Evolutionary conservation across 2,888 invertebrate species (phyloP), one percentile per base, ranked within the genome.

Genomic region (Leptopterna dolabrata): DNA sequence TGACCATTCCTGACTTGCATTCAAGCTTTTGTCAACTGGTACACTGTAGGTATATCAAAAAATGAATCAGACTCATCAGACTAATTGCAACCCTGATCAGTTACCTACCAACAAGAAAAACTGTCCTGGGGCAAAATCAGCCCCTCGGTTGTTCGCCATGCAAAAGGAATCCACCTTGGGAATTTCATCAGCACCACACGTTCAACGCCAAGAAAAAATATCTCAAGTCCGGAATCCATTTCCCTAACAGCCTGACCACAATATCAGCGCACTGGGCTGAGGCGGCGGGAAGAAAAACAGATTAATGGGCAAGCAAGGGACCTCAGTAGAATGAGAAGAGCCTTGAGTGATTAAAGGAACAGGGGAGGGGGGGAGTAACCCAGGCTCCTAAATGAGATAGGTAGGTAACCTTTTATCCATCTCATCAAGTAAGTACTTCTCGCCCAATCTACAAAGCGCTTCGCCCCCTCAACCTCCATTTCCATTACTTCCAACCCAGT

Each of bases 371-470:
- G 24, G 16, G 80, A 43, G 71, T 30, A 71, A 24, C n/a, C 45
- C 19, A 19, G 45, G 45, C 41, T 47, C 45, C 85, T 76, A 85
- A 85, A 85, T 85, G 85, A 85, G 85, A 85, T 85, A 85, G 85
- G 85, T 85, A 85, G 85, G 85, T 85, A 85, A 85, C 85, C 85
- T 85, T 85, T 85, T 85, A 85, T 85, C 73, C 85, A 85, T 85
- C 85, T 85, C 85, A 85, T 85, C 85, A 85, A 85, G 85, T 85
- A 85, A 85, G 85, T 85, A 85, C 85, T 85, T 85, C 85, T 85
- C 85, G 85, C 86, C 78, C 86, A 86, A 86, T 86, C 86, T 86
- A 86, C 76, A 86, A 86, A 86, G 76, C 84, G 84, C 84, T 84
- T 84, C 47, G 19, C 29, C 13, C 19, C 29, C 24, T n/a, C 13